These are phyloP conservation scores for Phyllotreta cruciferae DNA, from an alignment of 2,888 invertebrate genomes.

Conservation along the genomic window DNA sequence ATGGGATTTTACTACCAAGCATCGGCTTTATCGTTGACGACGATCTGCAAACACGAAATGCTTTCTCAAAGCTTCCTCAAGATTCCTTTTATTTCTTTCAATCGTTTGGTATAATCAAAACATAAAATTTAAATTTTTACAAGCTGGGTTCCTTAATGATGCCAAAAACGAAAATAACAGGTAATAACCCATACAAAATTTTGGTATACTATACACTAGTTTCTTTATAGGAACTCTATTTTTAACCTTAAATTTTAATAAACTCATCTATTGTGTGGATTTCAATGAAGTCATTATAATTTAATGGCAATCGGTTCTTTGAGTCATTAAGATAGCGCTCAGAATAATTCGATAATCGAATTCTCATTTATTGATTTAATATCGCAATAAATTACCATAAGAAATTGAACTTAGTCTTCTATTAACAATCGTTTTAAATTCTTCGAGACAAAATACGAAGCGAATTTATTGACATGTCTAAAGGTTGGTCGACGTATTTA, in stretches of 20 bases:
- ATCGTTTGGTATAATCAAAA: too few relatives aligned
- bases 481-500: slow-evolving; percentile 18
- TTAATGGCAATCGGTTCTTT: not conserved
- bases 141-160: too few relatives aligned
- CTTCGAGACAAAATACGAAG: slow-evolving; percentile 4
- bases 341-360: slow-evolving; percentile 12
- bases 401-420: slow-evolving; percentile 1
- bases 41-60: slow-evolving; percentile 20
- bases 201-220: too few relatives aligned
- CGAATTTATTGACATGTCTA: slow-evolving; percentile 15
- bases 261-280: too few relatives aligned
- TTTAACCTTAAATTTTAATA: too few relatives aligned
- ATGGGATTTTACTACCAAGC: slow-evolving; percentile 26
- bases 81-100: too few relatives aligned
- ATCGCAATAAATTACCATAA: slow-evolving; percentile 19
- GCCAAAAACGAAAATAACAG: too few relatives aligned
- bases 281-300: too few relatives aligned
- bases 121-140: too few relatives aligned
- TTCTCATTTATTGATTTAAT: slow-evolving; percentile 7
- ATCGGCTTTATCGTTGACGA: slow-evolving; percentile 18
- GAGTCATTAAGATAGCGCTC: not conserved
- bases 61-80: slow-evolving; percentile 7
- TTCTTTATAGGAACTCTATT: too few relatives aligned
- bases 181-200: too few relatives aligned
- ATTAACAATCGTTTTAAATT: slow-evolving; percentile 15